Percentiles rank a stretch among this genome's conserved stretches.
phyloP scores from a whole-genome alignment of 1,140 invertebrate species.

The Thaumatotibia leucotreta region DNA sequence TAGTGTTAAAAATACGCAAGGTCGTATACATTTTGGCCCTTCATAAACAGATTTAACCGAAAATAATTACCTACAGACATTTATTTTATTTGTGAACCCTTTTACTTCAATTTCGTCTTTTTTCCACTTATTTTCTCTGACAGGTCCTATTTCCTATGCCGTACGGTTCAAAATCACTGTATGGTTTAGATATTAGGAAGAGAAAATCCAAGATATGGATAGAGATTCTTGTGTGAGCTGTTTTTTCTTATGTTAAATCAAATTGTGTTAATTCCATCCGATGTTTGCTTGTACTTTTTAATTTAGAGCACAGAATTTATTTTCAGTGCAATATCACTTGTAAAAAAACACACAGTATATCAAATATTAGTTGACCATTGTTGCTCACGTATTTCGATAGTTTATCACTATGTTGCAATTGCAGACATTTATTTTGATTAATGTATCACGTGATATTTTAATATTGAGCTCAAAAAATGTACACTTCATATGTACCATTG shows the following conservation, averaged over 20 bases:
- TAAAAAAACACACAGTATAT: constrained; percentile 4
- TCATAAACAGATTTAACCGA: too few relatives aligned
- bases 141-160: not conserved
- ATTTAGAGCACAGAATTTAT: not conserved
- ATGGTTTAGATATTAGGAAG: not conserved
- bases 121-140: not conserved
- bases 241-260: not conserved
- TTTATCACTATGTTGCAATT: constrained; percentile 3
- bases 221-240: not conserved
- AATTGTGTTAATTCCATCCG: not conserved
- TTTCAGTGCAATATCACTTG: not conserved
- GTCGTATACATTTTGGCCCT: too few relatives aligned
- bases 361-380: not conserved
- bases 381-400: constrained; percentile 2
- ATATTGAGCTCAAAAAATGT: not conserved
- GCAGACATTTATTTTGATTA: constrained; percentile 6
- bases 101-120: not conserved
- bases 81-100: not conserved
- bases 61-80: too few relatives aligned
- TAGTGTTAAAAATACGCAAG: too few relatives aligned
- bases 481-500: not conserved
- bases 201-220: not conserved
- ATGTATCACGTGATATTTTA: not conserved
- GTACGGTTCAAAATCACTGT: not conserved
- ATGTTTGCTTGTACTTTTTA: not conserved